phyloP scores from a whole-genome alignment of 2,888 invertebrate species.

The Bombylius major region DNA sequence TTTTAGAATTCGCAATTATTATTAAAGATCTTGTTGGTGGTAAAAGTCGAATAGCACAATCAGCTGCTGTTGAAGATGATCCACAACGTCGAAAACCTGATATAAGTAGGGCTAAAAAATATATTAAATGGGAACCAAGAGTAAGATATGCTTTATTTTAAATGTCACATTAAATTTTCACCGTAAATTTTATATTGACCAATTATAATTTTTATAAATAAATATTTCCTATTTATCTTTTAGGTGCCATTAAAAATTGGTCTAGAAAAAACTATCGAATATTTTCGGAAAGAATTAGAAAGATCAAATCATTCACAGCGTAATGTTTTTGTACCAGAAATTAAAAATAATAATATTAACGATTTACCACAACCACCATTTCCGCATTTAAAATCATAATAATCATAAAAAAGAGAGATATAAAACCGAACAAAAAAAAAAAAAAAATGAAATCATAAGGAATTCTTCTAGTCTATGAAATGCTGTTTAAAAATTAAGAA shows the following conservation, averaged over 20 bases:
- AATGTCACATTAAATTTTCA: too few species aligned
- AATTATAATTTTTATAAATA: not conserved
- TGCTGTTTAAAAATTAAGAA: too few species aligned
- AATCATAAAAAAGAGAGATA: too few species aligned
- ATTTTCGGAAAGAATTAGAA: constrained; percentile 80
- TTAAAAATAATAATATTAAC: not conserved
- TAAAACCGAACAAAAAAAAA: too few species aligned
- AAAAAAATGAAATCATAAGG: too few species aligned
- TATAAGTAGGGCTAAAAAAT: constrained; percentile 73
- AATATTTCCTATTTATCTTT: not conserved
- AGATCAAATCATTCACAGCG: constrained; percentile 45
- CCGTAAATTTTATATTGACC: too few species aligned
- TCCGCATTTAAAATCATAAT: not conserved
- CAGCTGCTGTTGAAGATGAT: constrained; percentile 88
- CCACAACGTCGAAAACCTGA: constrained; percentile 90
- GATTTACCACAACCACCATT: not conserved
- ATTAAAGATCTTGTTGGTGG: constrained; percentile 78
- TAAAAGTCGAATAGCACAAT: constrained; percentile 67
- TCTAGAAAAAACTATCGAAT: constrained; percentile 80
- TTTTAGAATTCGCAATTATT: constrained; percentile 71
- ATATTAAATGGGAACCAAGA: constrained; percentile 86
- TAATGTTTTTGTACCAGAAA: constrained; percentile 30
- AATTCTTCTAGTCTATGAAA: too few species aligned
- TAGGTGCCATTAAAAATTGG: constrained; percentile 73
- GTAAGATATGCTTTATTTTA: constrained; percentile 38